A percentile compares a stretch with the other conserved stretches of the same genome.
phyloP scores from a whole-genome alignment of 2,113 vertebrate species.

The Vombatus ursinus region DNA sequence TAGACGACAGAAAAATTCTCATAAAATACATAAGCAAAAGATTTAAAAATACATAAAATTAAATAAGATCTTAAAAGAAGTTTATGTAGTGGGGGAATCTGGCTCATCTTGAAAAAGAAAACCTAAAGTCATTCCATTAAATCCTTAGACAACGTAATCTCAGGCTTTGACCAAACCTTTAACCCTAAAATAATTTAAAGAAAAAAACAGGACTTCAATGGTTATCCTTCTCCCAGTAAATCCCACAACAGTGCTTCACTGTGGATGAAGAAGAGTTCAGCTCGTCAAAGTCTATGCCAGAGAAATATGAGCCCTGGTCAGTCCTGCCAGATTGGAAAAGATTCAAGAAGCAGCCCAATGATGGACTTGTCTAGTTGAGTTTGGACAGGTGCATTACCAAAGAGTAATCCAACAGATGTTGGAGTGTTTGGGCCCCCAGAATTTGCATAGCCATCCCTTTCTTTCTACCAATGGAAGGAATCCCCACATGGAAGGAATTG shows the following conservation, averaged over 20 bases:
- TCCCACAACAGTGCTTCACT: neutral
- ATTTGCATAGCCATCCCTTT: neutral
- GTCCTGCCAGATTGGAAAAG: neutral
- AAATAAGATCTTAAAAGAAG: neutral
- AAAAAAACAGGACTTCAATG: neutral
- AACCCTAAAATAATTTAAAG: neutral
- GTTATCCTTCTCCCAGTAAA: neutral
- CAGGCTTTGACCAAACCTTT: neutral
- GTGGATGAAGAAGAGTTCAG: neutral
- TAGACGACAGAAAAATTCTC: slow-evolving; percentile 1
- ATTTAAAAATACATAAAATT: neutral
- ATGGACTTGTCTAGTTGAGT: neutral
- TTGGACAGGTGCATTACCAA: neutral
- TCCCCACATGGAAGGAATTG: neutral
- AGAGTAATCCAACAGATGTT: neutral
- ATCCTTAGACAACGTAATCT: neutral
- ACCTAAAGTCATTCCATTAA: neutral
- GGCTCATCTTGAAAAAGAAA: neutral
- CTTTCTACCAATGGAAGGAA: neutral
- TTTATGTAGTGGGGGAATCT: neutral
- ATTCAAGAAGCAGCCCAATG: neutral
- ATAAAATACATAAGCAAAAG: neutral
- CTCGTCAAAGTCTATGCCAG: neutral
- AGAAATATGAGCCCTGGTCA: neutral
- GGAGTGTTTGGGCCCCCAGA: neutral